phyloP scores from a whole-genome alignment of 2,888 invertebrate genomes.

The Lutraria lutraria region DNA sequence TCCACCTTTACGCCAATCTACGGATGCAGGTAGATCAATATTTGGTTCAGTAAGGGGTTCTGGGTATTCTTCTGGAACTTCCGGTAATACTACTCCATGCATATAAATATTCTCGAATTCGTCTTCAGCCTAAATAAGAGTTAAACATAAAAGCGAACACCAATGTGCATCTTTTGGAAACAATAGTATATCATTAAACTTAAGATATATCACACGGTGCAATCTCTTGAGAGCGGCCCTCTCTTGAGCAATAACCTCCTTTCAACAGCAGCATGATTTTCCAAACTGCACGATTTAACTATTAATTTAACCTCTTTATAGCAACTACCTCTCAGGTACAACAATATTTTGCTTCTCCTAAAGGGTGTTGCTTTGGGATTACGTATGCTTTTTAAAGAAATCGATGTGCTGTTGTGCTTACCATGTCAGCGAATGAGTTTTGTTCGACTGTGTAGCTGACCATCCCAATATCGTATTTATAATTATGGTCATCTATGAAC shows the following conservation, averaged over 20 bases:
- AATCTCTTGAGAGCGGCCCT: too few relatives aligned
- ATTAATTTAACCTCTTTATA: too few relatives aligned
- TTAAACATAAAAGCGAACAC: not conserved
- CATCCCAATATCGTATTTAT: slow-evolving; percentile 51
- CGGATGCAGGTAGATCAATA: not conserved
- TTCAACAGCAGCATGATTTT: too few relatives aligned
- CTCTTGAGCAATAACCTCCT: too few relatives aligned
- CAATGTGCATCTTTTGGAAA: too few relatives aligned
- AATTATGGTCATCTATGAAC: slow-evolving; percentile 58
- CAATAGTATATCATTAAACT: too few relatives aligned
- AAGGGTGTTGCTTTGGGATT: too few relatives aligned
- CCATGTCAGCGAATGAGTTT: slow-evolving; percentile 62
- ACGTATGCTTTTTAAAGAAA: too few relatives aligned
- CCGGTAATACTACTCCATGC: slow-evolving; percentile 43
- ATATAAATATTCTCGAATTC: slow-evolving; percentile 52
- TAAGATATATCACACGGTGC: too few relatives aligned
- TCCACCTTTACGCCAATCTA: slow-evolving; percentile 49
- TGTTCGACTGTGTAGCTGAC: slow-evolving; percentile 57
- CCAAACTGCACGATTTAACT: too few relatives aligned
- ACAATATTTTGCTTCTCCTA: too few relatives aligned
- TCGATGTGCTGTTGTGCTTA: slow-evolving; percentile 31
- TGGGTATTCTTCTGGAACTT: slow-evolving; percentile 46
- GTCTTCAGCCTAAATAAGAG: slow-evolving; percentile 46
- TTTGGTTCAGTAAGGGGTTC: slow-evolving; percentile 44
- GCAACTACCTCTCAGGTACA: too few relatives aligned